These are phyloP conservation scores for Zoanthus sansibaricus DNA, from an alignment of 92 coral and sea anemone genomes.

Conservation along the genomic window DNA sequence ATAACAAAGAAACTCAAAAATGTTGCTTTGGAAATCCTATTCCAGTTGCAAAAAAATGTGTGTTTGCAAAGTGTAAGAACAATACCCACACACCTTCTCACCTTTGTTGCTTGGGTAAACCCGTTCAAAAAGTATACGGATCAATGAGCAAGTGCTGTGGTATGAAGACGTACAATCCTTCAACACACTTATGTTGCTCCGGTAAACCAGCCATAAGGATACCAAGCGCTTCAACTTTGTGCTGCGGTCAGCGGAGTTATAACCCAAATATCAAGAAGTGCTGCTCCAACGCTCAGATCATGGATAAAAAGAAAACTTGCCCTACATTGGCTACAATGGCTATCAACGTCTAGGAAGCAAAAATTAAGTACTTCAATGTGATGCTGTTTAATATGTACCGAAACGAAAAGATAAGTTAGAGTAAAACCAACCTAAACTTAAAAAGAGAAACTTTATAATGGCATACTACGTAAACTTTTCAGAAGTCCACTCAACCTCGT, in stretches of 20 bases:
- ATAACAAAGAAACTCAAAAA: conserved; percentile 26
- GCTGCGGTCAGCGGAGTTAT: conserved; percentile 48
- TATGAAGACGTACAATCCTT: conserved; percentile 8
- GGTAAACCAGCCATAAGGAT: conserved; percentile 3
- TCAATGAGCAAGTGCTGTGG: conserved; percentile 27
- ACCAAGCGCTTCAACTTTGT: conserved; percentile 25
- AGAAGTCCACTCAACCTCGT: too few relatives aligned
- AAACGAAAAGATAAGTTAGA: too few relatives aligned
- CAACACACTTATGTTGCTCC: conserved; percentile 26
- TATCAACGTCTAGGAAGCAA: too few relatives aligned
- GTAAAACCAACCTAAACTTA: too few relatives aligned
- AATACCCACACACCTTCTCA: not conserved
- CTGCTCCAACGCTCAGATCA: not conserved
- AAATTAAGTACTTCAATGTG: too few relatives aligned
- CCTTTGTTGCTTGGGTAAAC: conserved; percentile 32
- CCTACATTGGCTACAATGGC: not conserved
- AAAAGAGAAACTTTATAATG: too few relatives aligned
- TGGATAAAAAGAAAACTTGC: not conserved
- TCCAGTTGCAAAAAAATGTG: not conserved
- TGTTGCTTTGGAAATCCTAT: conserved; percentile 21
- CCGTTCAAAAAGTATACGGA: conserved; percentile 7
- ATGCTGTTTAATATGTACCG: too few relatives aligned
- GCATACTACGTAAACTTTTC: too few relatives aligned
- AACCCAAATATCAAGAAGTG: conserved; percentile 13
- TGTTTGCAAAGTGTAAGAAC: not conserved